Base-by-base conservation (phyloP, 2,888 invertebrate genomes). In the Flabesymbios commensalis region DNA sequence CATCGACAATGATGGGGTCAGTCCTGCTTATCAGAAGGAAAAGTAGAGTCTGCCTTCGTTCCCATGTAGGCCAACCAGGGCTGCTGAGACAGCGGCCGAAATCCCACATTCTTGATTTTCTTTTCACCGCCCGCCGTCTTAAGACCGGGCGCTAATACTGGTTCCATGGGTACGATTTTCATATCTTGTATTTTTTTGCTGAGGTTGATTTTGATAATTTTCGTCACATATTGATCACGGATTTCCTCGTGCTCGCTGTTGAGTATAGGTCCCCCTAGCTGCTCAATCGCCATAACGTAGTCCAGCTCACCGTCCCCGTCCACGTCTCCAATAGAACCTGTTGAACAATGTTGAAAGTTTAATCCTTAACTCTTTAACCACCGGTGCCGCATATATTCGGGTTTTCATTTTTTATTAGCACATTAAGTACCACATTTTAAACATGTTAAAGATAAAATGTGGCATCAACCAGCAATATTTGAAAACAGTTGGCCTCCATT, bases 321-420 rank as follows among this genome's bases (percentile, higher is more conserved):
- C 14, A 78, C 74, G 57, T 78, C 78, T 26, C 76, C 76, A n/a
- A 78, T 56, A 5, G 75, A 74, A 31, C 78, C 78, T 75, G 64
- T 1, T 67, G 57, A 22, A 31, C 33, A 24, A 26, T 19, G 24
- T 29, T 22, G 36, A 60, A 45, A 51, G 56, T 14, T 26, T 28
- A 33, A 4, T 41, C 60, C n/a, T n/a, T n/a, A n/a, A n/a, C n/a
- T n/a, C n/a, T n/a, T n/a, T n/a, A n/a, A n/a, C n/a, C n/a, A n/a
- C n/a, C n/a, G n/a, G n/a, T n/a, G n/a, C n/a, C n/a, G n/a, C n/a
- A n/a, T n/a, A n/a, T n/a, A n/a, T n/a, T n/a, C n/a, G n/a, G n/a
- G n/a, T n/a, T n/a, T n/a, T n/a, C n/a, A n/a, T n/a, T n/a, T n/a
- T n/a, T n/a, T n/a, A n/a, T n/a, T n/a, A n/a, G n/a, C n/a, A n/a